phyloP scores from a whole-genome alignment of 1,140 invertebrate genomes.

The Diuraphis noxia region DNA sequence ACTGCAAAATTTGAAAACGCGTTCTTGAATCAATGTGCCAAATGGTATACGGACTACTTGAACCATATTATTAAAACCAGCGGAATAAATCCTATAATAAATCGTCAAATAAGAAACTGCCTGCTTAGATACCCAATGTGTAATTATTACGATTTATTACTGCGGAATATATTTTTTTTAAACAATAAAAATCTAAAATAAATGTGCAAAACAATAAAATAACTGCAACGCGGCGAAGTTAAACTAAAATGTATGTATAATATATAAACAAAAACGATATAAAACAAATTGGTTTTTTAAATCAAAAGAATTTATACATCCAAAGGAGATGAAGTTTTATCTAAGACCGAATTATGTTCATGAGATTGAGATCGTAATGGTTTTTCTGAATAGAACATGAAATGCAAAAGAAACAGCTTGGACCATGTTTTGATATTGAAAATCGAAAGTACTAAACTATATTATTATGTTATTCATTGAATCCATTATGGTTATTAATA shows the following conservation, averaged over 20 bases:
- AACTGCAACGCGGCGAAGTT: neutral
- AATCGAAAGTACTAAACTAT: neutral
- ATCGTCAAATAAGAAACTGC: slow-evolving; percentile 17
- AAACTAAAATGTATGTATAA: neutral
- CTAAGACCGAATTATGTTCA: slow-evolving; percentile 18
- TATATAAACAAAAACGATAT: neutral
- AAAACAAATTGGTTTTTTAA: slow-evolving; percentile 30
- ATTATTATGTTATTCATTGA: neutral
- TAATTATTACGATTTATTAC: slow-evolving; percentile 30
- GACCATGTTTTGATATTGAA: neutral
- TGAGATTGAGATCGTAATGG: slow-evolving; percentile 25
- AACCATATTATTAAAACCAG: neutral
- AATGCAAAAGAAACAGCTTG: neutral
- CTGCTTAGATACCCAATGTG: neutral
- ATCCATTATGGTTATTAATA: slow-evolving; percentile 3
- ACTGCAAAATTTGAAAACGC: neutral
- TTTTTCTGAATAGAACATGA: neutral
- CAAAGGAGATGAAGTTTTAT: neutral
- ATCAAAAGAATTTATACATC: slow-evolving; percentile 3
- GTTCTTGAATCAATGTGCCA: neutral
- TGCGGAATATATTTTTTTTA: neutral
- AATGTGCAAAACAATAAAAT: neutral
- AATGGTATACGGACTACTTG: neutral
- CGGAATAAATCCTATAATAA: neutral
- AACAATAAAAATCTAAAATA: slow-evolving; percentile 33